Conservation (phyloP, 2,888 invertebrate genomes). For the Chloroclystis v-ata region DNA sequence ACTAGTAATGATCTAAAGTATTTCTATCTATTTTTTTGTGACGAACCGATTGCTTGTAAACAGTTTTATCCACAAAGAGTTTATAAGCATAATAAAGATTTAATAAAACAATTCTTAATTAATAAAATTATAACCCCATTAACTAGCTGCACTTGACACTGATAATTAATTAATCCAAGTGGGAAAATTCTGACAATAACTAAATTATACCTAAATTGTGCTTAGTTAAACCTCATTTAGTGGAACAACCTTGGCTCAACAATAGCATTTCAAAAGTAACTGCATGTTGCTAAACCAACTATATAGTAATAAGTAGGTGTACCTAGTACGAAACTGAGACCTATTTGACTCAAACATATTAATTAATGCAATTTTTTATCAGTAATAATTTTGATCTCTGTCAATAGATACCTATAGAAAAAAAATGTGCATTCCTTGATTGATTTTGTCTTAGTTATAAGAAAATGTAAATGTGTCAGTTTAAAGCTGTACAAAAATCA, state of each 20-base stretch:
- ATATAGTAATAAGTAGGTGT: constrained; percentile 5
- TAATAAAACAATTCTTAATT: constrained; percentile 39
- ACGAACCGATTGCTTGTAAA: too few species aligned
- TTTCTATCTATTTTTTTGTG: too few species aligned
- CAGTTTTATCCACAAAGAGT: background rate
- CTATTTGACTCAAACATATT: background rate
- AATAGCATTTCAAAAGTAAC: constrained; percentile 37
- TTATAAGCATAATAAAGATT: background rate
- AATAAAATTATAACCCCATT: constrained; percentile 45
- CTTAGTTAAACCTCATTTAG: constrained; percentile 26
- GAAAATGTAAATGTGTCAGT: background rate
- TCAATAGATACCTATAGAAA: too few species aligned
- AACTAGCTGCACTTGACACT: constrained; percentile 63
- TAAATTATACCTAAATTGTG: constrained; percentile 24
- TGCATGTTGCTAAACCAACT: constrained; percentile 19
- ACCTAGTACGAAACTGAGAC: background rate
- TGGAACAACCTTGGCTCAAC: constrained; percentile 38
- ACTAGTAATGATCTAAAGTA: too few species aligned
- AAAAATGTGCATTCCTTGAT: too few species aligned
- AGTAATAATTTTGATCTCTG: too few species aligned
- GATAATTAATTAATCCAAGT: constrained; percentile 47
- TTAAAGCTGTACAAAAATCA: background rate
- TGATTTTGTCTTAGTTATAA: too few species aligned
- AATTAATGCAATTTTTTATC: too few species aligned
- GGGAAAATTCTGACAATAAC: constrained; percentile 61